Base-by-base conservation (phyloP, 2,797 vertebrate genomes). In the Austrolebias charrua region DNA sequence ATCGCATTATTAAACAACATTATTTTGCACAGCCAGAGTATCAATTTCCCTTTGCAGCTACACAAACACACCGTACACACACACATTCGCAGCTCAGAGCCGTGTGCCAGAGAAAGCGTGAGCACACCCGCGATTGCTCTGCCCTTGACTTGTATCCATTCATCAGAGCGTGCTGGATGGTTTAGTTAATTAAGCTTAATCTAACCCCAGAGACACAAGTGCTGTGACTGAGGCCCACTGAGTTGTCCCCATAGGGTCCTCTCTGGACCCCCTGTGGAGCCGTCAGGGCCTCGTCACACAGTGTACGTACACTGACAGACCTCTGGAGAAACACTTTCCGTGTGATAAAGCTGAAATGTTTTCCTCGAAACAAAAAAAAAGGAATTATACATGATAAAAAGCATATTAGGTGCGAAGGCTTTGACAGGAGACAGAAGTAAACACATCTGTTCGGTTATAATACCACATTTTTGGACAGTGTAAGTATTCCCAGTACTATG, bases 181-280 rank as follows among this genome's bases (percentile, higher is more conserved):
- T 89, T 91, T 90, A 91, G 89, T 90, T 91, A 91, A 91, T 91
- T 90, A 91, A 90, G 87, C 83, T 82, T 91, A 90, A 91, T 91
- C 87, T 88, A 81, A 81, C 89, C 87, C 89, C 60, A 74, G 89
- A 91, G 90, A 85, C 89, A 76, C 43, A 78, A 84, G 84, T 79
- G 86, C 83, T 88, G 87, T 88, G 88, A 85, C 85, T 83, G 75
- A 86, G 80, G 78, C 80, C 84, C 79, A 71, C 79, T 77, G 84
- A 82, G 85, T 60, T 77, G 65, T 85, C 81, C 83, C 86, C 28
- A 10, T 61, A 70, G 74, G 68, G 82, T 73, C 78, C 55, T 82
- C 78, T 76, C 65, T 48, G 64, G 71, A 78, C 80, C 85, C 81
- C 79, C 84, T 24, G 42, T 65, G 70, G 81, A 89, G 77, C 60